A percentile compares a stretch with the other conserved stretches of the same genome.
Evolutionary conservation across 2,113 vertebrate species (phyloP).

Genomic region (Hystrix brachyura): DNA sequence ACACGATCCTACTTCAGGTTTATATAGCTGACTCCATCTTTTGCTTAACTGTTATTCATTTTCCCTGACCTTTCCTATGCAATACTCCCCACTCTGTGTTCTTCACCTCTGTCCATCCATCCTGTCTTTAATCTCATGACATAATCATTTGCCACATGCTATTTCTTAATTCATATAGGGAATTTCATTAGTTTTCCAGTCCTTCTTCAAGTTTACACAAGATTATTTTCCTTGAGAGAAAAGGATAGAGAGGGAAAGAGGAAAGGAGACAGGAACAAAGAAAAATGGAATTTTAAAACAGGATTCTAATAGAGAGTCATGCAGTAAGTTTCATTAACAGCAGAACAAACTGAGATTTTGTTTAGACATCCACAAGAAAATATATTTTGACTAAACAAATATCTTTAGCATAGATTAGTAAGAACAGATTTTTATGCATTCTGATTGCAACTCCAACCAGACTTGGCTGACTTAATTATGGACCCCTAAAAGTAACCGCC

Average conservation of each 20-base stretch:
- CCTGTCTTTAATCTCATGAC: neutral
- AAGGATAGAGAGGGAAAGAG: neutral
- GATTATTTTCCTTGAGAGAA: neutral
- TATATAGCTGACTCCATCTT: neutral
- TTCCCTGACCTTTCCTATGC: neutral
- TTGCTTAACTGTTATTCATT: neutral
- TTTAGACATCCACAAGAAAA: constrained; percentile 1
- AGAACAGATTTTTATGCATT: constrained; percentile 38
- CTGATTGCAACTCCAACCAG: constrained; percentile 19
- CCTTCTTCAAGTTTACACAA: neutral
- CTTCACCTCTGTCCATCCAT: neutral
- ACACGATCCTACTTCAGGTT: neutral
- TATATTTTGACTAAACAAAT: constrained; percentile 11
- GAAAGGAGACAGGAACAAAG: accelerated
- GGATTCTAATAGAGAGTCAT: neutral
- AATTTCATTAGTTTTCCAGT: constrained; percentile 1
- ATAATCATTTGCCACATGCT: neutral
- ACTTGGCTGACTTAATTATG: constrained; percentile 59
- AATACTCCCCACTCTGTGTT: neutral
- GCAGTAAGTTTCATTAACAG: neutral
- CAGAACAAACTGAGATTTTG: constrained; percentile 42
- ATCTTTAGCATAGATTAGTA: constrained; percentile 24
- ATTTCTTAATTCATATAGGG: neutral
- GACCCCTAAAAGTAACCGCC: constrained; percentile 57
- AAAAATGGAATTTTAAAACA: constrained; percentile 8